Evolutionary conservation across 2,888 invertebrate species (phyloP), one percentile per base, ranked within the genome.

Genomic region (Epistrophella euchroma): DNA sequence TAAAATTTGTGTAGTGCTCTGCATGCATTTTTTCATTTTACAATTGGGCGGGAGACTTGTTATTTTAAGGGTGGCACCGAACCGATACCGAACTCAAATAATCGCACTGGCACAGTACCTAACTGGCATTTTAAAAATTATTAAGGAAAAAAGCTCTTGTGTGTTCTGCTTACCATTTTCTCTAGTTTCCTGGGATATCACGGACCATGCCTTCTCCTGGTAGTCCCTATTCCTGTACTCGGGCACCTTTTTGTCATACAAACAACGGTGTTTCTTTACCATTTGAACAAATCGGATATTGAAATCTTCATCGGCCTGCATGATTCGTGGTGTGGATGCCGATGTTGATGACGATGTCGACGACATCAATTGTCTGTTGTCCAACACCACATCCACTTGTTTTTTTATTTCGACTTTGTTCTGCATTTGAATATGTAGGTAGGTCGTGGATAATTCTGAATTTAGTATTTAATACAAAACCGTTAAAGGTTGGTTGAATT

Each of bases 221-320:
- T 91, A 92, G 81, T 93, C 92, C 89, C 92, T 91, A 89, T 91
- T 92, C 77, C 93, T 91, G 88, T 93, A 93, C 32, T 93, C 92
- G 10, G 93, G 93, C 83, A 93, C 90, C 79, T 91, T 92, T 71
- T 92, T 91, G 82, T 93, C 92, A 86, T 93, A 94, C 17, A 94
- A 90, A 88, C 93, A 93, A 50, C 93, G 93, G 88, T 93, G 92
- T 88, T 91, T 91, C 90, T 93, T 91, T 71, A 93, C 91, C 87
- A 93, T 92, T 89, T 93, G 93, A 85, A 93, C 93, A 88, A 94
- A 94, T 56, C 91, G 90, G 52, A 92, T 92, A 90, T 93, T 93
- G 77, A 93, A 91, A 79, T 92, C 91, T 85, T 93, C 93, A 88
- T 93, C 92, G 85, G 93, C 93, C 88, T 91, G 92, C 93, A 93